These are phyloP conservation scores for Drosophila insularis DNA, from an alignment of 1,140 invertebrate genomes.

Conservation along the genomic window DNA sequence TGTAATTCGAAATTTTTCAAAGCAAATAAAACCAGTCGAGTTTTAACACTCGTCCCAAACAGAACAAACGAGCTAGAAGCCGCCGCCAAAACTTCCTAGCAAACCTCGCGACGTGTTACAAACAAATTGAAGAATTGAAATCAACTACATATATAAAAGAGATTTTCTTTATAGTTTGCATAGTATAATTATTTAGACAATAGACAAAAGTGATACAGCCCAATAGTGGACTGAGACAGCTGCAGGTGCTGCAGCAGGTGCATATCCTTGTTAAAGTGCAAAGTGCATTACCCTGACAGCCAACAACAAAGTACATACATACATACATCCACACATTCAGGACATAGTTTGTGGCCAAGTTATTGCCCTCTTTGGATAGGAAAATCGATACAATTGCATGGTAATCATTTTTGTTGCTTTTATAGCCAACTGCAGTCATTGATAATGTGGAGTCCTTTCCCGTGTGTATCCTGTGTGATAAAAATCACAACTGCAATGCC, in stretches of 20 bases:
- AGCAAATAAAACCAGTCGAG: slow-evolving; percentile 79
- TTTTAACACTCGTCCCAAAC: slow-evolving; percentile 78
- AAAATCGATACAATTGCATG: slow-evolving; percentile 75
- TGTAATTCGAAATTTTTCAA: slow-evolving; percentile 80
- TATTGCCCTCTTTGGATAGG: slow-evolving; percentile 68
- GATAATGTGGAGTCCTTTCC: slow-evolving; percentile 20
- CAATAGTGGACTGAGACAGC: no score
- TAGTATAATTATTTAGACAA: no score
- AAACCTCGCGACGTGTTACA: background rate
- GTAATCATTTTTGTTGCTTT: slow-evolving; percentile 23
- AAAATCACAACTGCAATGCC: slow-evolving; percentile 65
- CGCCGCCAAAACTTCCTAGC: no score
- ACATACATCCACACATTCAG: slow-evolving; percentile 23
- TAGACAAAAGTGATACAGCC: no score
- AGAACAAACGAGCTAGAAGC: slow-evolving; percentile 32
- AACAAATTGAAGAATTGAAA: background rate
- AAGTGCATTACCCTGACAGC: slow-evolving; percentile 76
- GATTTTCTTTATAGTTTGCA: no score
- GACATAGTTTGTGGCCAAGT: slow-evolving; percentile 52
- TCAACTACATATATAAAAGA: background rate
- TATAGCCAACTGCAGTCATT: slow-evolving; percentile 59
- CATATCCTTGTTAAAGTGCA: slow-evolving; percentile 66
- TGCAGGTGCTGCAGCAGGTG: background rate
- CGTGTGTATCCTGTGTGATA: slow-evolving; percentile 28
- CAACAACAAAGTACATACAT: background rate